These are phyloP conservation scores for Drosophila varians DNA, from an alignment of 1,140 invertebrate genomes.

Conservation along the genomic window DNA sequence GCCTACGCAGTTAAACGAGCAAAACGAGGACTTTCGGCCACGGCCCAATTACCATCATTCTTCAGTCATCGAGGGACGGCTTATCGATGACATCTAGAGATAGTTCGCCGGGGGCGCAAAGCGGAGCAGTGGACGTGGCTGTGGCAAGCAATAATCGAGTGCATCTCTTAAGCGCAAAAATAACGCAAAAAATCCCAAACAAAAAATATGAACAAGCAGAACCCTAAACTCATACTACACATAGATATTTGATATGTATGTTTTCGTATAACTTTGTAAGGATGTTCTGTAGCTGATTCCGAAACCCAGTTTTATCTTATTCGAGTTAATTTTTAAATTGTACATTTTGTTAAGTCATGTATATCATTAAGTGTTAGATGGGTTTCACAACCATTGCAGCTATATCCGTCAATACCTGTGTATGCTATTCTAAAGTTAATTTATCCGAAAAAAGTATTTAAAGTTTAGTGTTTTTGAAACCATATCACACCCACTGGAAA, in stretches of 20 bases:
- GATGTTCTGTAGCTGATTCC: neutral
- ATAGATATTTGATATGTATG: conserved; percentile 2
- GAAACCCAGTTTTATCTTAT: neutral
- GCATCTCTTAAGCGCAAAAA: conserved; percentile 44
- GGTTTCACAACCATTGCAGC: no score
- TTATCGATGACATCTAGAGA: conserved; percentile 85
- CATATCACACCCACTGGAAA: neutral
- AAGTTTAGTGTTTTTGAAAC: neutral
- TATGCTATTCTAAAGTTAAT: neutral
- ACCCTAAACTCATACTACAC: conserved; percentile 2
- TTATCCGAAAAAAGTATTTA: neutral
- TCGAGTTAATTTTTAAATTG: neutral
- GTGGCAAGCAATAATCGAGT: conserved; percentile 61
- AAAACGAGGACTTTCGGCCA: conserved; percentile 96
- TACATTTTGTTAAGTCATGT: neutral
- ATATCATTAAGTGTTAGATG: no score
- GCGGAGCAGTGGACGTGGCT: conserved; percentile 18
- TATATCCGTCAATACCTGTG: neutral
- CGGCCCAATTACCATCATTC: conserved; percentile 96
- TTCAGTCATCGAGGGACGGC: conserved; percentile 90
- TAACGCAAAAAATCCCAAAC: neutral
- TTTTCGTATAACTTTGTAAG: neutral
- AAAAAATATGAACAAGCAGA: neutral
- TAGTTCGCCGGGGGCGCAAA: neutral
- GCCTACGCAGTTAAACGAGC: conserved; percentile 95